A percentile compares a stretch with the other conserved stretches of the same genome.
Conservation (phyloP, 2,113 vertebrate genomes). For the Cacatua alba region DNA sequence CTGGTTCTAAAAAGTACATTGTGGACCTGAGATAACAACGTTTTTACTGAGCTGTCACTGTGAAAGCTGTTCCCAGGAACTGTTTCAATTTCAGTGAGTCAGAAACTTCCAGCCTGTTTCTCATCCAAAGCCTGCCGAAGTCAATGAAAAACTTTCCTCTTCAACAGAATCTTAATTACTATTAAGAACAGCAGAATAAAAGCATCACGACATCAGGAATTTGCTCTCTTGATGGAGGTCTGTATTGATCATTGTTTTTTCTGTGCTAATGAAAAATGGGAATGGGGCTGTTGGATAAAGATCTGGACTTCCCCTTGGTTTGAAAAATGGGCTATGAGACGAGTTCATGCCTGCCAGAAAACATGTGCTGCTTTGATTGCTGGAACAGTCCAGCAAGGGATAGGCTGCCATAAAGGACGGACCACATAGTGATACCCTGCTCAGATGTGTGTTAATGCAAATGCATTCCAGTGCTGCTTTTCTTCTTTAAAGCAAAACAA, state of each 20-base stretch:
- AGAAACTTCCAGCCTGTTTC: not conserved
- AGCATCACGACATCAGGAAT: not conserved
- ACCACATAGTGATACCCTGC: rapidly evolving
- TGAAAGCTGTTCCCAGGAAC: slow-evolving; percentile 20
- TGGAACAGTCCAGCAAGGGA: not conserved
- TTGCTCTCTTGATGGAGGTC: not conserved
- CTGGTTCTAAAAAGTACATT: not conserved
- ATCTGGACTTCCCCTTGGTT: not conserved
- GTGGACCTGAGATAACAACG: not conserved
- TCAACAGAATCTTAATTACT: not conserved
- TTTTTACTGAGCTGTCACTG: slow-evolving; percentile 21
- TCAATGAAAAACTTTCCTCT: not conserved
- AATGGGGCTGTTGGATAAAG: not conserved
- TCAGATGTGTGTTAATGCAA: not conserved
- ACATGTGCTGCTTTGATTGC: not conserved
- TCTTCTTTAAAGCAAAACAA: not conserved
- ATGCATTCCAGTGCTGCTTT: not conserved
- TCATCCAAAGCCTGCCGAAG: not conserved
- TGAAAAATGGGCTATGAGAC: not conserved
- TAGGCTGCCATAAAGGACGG: not conserved
- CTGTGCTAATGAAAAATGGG: not conserved
- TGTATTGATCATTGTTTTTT: not conserved
- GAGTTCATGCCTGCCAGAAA: not conserved
- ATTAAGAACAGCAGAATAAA: not conserved
- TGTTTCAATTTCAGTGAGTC: not conserved